Conservation (phyloP, 2,113 vertebrate genomes). For the Poeciliopsis turrubarensis region DNA sequence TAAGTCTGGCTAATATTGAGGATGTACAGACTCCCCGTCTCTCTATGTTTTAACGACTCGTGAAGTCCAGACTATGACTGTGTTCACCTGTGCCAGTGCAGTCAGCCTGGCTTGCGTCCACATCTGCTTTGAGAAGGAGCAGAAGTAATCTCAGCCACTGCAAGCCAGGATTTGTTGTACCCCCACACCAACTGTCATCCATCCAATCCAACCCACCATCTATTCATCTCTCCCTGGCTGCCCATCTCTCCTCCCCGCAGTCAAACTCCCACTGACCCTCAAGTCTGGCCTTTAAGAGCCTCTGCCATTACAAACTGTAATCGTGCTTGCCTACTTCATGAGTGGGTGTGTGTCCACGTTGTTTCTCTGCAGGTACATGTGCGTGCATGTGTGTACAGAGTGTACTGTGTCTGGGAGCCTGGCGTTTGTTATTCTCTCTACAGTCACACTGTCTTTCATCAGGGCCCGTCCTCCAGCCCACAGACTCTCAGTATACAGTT, state of each 20-base stretch:
- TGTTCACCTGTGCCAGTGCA: constrained; percentile 69
- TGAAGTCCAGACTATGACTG: constrained; percentile 60
- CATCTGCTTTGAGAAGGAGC: constrained; percentile 61
- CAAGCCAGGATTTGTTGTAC: constrained; percentile 51
- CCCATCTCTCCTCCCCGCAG: constrained; percentile 47
- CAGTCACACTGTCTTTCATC: constrained; percentile 83
- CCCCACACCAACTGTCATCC: constrained; percentile 47
- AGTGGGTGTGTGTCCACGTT: constrained; percentile 33
- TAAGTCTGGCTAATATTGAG: constrained; percentile 53
- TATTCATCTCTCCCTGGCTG: constrained; percentile 33
- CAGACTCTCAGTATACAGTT: constrained; percentile 79
- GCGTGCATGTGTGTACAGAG: constrained; percentile 47
- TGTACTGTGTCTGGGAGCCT: constrained; percentile 70
- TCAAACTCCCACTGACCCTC: constrained; percentile 36
- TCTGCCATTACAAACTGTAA: constrained; percentile 46
- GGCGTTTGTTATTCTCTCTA: constrained; percentile 77
- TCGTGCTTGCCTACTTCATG: constrained; percentile 26
- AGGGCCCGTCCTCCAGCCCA: constrained; percentile 73
- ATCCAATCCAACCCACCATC: constrained; percentile 47
- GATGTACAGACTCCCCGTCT: constrained; percentile 43
- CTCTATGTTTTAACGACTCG: constrained; percentile 58
- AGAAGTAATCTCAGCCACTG: constrained; percentile 39
- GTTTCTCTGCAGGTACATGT: constrained; percentile 25
- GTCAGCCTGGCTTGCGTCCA: constrained; percentile 56
- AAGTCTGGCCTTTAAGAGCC: constrained; percentile 35